A percentile compares a stretch with the other conserved stretches of the same genome.
Conservation (phyloP, 2,113 vertebrate species). For the Osmerus mordax region DNA sequence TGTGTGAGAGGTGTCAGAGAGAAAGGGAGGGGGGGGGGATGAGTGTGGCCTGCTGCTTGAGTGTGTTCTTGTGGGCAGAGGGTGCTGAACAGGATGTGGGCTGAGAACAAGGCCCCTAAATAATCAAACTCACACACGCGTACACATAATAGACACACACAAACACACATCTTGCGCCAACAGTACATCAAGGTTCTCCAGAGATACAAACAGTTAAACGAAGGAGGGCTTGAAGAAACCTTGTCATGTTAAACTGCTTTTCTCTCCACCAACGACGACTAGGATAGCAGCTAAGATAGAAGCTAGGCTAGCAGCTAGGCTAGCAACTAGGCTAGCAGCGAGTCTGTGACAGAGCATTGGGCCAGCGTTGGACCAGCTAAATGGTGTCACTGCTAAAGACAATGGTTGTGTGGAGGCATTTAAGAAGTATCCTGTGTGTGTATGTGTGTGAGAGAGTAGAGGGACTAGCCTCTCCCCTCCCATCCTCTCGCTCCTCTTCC, state of each 20-base stretch:
- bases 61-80: constrained; percentile 40
- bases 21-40: constrained; percentile 44
- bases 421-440: constrained; percentile 2
- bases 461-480: not conserved
- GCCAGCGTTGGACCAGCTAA: too few species aligned
- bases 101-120: constrained; percentile 23
- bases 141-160: not conserved
- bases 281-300: too few species aligned
- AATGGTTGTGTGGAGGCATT: constrained; percentile 43
- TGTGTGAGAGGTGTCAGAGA: constrained; percentile 9
- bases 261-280: too few species aligned
- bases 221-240: too few species aligned
- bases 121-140: not conserved
- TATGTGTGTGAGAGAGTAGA: not conserved
- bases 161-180: not conserved
- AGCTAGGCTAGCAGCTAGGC: too few species aligned
- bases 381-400: constrained; percentile 7
- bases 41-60: constrained; percentile 49
- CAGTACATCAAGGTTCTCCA: not conserved
- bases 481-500: not conserved
- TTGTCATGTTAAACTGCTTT: too few species aligned
- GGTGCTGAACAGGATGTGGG: constrained; percentile 60
- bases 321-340: too few species aligned
- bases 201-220: too few species aligned
- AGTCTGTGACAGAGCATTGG: too few species aligned